These are phyloP conservation scores for Pimephales promelas DNA, from an alignment of 2,113 vertebrate species.

Conservation along the genomic window DNA sequence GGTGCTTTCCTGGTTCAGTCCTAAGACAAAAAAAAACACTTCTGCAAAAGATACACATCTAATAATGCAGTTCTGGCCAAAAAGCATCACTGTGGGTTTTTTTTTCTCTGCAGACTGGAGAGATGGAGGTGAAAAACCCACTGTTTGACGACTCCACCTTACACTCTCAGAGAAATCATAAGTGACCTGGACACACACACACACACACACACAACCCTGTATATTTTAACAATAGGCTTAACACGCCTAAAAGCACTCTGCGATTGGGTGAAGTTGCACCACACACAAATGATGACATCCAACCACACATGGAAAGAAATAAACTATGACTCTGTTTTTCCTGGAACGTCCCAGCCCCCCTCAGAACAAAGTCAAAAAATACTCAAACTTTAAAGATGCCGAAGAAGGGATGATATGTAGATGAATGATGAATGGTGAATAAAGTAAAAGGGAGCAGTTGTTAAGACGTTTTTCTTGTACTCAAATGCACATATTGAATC, in stretches of 20 bases:
- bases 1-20: no score
- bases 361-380: slow-evolving; percentile 6
- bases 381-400: background rate
- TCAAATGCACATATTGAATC: background rate
- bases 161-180: slow-evolving; percentile 70
- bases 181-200: slow-evolving; percentile 66
- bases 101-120: slow-evolving; percentile 82
- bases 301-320: background rate
- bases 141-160: slow-evolving; percentile 88
- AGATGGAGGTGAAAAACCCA: slow-evolving; percentile 98
- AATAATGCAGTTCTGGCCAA: no score
- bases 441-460: slow-evolving; percentile 13
- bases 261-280: background rate
- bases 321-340: background rate
- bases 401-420: background rate
- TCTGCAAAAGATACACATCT: no score
- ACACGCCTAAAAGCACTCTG: slow-evolving; percentile 29
- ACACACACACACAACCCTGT: slow-evolving; percentile 19
- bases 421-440: background rate
- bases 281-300: background rate
- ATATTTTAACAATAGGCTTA: slow-evolving; percentile 4
- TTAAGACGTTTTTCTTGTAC: slow-evolving; percentile 12
- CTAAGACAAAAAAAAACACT: no score
- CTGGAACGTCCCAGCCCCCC: background rate
- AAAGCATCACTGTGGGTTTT: background rate